Evolutionary conservation across 2,888 invertebrate species (phyloP), one percentile per base, ranked within the genome.

Genomic region (Scrobipalpa costella): DNA sequence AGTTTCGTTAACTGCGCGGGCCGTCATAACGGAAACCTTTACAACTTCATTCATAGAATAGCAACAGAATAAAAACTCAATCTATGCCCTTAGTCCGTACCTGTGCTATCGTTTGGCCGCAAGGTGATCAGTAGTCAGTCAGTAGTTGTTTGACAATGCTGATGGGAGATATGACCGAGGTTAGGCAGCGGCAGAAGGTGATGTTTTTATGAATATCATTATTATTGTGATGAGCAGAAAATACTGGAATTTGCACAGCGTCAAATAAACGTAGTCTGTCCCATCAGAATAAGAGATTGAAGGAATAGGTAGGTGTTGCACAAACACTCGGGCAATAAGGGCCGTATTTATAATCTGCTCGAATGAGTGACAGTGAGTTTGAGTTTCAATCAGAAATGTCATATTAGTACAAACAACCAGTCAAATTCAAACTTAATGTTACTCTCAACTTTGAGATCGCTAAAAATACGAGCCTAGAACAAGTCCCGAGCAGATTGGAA

Each of bases 101-200:
- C 79, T 75, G 74, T 57, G 57, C 58, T 58, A 62, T 65, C 63
- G 49, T 60, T 57, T 63, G 62, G 21, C 64, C 64, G 70, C 78
- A 79, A 80, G 80, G 79, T 77, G 74, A 72, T 66, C 67, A 65
- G 64, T 64, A 63, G 66, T 64, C 76, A 74, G 71, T 66, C 67
- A 65, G 64, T 64, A 63, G 66, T 64, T 63, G 36, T 57, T 59
- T 60, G 60, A 60, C 60, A 60, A 60, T 60, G 60, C 60, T 52
- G 61, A 61, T 61, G 52, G 19, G 52, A 27, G 60, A 60, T 60
- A 49, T 15, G 15, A n/a, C 17, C 58, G 58, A 58, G 58, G 59
- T 21, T 59, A 27, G 17, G 33, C 34, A 34, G 34, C 33, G 9
- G 6, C 27, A 27, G 55, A 55, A 55, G 55, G 55, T 55, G 15